A percentile compares a stretch with the other conserved stretches of the same genome.
Evolutionary conservation across 2,888 invertebrate genomes (phyloP).

Genomic region (Latrodectus elegans): DNA sequence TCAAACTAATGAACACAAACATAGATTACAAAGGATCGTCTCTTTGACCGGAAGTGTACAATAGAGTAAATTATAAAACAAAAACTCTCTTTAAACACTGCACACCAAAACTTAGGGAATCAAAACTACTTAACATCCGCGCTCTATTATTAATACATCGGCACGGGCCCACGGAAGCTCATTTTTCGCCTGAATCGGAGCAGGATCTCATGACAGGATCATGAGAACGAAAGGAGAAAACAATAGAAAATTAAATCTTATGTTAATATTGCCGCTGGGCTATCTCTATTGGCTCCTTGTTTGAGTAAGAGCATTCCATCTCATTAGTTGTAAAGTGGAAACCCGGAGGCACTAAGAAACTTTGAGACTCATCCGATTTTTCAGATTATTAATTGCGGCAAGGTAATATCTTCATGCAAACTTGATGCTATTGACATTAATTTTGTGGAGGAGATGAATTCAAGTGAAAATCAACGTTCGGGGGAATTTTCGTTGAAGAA

Average conservation of each 20-base stretch:
- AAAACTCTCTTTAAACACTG: too few relatives aligned
- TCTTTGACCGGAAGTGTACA: too few relatives aligned
- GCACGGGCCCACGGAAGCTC: not conserved
- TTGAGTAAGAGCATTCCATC: slow-evolving; percentile 9
- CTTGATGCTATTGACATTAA: not conserved
- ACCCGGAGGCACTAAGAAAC: slow-evolving; percentile 6
- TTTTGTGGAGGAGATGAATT: not conserved
- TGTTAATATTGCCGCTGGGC: slow-evolving; percentile 19
- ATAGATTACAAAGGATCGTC: too few relatives aligned
- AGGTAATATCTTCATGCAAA: not conserved
- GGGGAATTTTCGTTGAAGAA: not conserved
- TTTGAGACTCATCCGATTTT: not conserved
- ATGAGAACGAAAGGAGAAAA: slow-evolving; percentile 13
- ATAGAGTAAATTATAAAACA: too few relatives aligned
- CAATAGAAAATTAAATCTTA: slow-evolving; percentile 41
- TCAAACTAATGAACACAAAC: too few relatives aligned
- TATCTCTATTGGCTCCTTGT: slow-evolving; percentile 19
- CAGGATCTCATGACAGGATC: not conserved
- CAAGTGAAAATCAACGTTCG: not conserved
- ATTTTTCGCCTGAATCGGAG: slow-evolving; percentile 39
- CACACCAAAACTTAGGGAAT: not conserved
- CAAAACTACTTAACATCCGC: not conserved
- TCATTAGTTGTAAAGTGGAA: slow-evolving; percentile 25
- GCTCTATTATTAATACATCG: slow-evolving; percentile 16
- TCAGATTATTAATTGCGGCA: not conserved